Conservation (phyloP, 1,140 invertebrate species). For the Euwallacea fornicatus region DNA sequence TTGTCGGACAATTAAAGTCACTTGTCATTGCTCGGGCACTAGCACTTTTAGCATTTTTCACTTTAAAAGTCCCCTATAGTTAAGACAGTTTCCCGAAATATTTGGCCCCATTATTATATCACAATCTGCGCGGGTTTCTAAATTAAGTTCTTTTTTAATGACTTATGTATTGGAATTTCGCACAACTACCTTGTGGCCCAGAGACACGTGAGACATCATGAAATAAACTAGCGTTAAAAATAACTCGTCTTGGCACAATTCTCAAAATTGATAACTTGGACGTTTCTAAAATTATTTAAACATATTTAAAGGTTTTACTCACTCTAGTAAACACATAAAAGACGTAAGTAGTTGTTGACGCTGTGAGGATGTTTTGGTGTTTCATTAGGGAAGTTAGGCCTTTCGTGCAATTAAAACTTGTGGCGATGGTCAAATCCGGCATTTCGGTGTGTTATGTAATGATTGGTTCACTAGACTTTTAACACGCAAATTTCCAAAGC, state of each 20-base stretch:
- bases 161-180: slow-evolving; percentile 6
- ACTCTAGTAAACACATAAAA: not conserved
- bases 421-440: too few relatives aligned
- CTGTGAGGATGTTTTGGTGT: too few relatives aligned
- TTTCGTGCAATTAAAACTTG: too few relatives aligned
- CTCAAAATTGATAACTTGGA: slow-evolving; percentile 33
- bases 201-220: slow-evolving; percentile 28
- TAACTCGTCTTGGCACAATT: slow-evolving; percentile 37
- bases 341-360: too few relatives aligned
- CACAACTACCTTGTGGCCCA: slow-evolving; percentile 1
- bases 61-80: too few relatives aligned
- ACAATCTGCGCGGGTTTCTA: not conserved
- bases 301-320: slow-evolving; percentile 22
- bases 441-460: too few relatives aligned
- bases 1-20: slow-evolving; percentile 12
- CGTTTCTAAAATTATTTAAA: slow-evolving; percentile 35
- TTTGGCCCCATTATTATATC: too few relatives aligned
- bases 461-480: too few relatives aligned
- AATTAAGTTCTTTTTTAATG: not conserved
- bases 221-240: slow-evolving; percentile 34
- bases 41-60: not conserved
- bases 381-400: too few relatives aligned
- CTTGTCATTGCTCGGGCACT: slow-evolving; percentile 17
- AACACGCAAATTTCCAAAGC: too few relatives aligned
- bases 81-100: too few relatives aligned